These are phyloP conservation scores for Microctonus hyperodae DNA, from an alignment of 2,888 invertebrate genomes.

Conservation along the genomic window DNA sequence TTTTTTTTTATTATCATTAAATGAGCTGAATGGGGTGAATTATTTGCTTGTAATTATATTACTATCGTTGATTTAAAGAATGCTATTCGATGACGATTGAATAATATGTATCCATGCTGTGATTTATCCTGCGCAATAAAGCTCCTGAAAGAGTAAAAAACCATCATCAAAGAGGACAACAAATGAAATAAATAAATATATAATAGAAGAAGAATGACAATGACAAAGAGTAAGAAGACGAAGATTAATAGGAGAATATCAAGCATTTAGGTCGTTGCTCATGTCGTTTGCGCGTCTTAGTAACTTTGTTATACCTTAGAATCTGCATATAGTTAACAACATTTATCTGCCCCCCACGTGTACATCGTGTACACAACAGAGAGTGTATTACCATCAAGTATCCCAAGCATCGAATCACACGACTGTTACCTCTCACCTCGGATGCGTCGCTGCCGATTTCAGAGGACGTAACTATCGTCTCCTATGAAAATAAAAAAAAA, in stretches of 20 bases:
- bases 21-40: neutral
- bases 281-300: conserved; percentile 23
- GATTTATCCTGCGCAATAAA: no score
- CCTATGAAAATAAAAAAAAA: conserved; percentile 8
- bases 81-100: no score
- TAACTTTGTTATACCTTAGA: conserved; percentile 15
- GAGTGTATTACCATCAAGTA: conserved; percentile 8
- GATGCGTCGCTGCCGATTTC: conserved; percentile 22
- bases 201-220: conserved; percentile 14
- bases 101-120: no score
- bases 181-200: conserved; percentile 2
- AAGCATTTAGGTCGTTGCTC: conserved; percentile 30
- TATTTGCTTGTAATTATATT: no score
- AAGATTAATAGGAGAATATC: conserved; percentile 7
- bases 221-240: conserved; percentile 15
- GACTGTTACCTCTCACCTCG: conserved; percentile 32
- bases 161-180: neutral
- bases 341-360: conserved; percentile 11
- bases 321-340: conserved; percentile 28
- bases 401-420: conserved; percentile 10
- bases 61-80: neutral
- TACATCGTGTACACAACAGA: neutral
- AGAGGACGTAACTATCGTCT: conserved; percentile 10
- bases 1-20: neutral
- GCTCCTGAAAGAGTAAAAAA: neutral